Base-by-base conservation (phyloP, 2,113 vertebrate species). In the Podarcis cretensis region DNA sequence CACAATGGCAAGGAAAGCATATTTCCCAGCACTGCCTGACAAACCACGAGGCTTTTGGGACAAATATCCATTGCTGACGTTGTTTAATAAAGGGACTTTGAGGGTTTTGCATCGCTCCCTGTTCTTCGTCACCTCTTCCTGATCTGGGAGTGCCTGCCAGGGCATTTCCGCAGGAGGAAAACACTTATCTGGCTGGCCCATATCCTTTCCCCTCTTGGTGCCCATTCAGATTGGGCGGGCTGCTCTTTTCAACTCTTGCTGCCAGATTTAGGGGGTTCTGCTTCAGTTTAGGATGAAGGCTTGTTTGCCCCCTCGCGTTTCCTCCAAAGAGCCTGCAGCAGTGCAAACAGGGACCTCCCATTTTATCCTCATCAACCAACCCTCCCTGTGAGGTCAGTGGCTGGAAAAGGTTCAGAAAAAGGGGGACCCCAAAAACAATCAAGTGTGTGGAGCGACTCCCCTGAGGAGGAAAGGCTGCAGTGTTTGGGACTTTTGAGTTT, bases 221-320 rank as follows among this genome's bases (percentile, higher is more conserved):
- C 59, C 32, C 69, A 73, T 65, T 63, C 68, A 43, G 54, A 54
- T 68, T 37, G 85, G 86, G 91, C 91, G 94, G 91, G 90, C 85
- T 91, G 92, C 89, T 91, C 43, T 93, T 91, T 78, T 86, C 89
- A 84, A 66, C 48, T 35, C 3, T 30, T 80, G 10, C 35, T 25
- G 30, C 59, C 59, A 63, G 40, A 76, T 76, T 76, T 76, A 43
- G 37, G 8, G 75, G 9, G 37, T 23, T 23, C 23, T 20, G 40
- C 20, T 76, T 25, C 35, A 76, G 6, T 76, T 21, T 10, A 76
- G 35, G 7, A 76, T 40, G 35, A 76, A 40, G n/a, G 37, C 21
- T 23, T 20, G 23, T 76, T 76, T 76, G 75, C 9, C 4, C 13
- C 48, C 1, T 21, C 40, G 1, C 35, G 3, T 76, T 23, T 40